Evolutionary conservation across 2,888 invertebrate species (phyloP), one percentile per base, ranked within the genome.

Genomic region (Macropis europaea): DNA sequence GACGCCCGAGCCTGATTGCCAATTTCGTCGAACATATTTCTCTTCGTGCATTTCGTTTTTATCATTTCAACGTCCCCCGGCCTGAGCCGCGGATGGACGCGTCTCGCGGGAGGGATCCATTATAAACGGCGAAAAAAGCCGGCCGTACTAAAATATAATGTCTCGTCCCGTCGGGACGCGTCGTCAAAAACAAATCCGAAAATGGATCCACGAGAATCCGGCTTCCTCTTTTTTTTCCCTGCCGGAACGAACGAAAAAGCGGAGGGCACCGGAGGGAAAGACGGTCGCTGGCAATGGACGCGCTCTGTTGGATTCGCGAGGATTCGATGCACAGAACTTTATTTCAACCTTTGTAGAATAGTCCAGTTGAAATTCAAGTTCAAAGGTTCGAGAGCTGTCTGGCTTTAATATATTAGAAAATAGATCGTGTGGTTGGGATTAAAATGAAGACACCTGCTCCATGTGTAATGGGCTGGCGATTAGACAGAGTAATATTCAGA

Each of bases 21-120:
- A 69, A 71, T 71, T 71, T 72, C 73, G 38, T 50, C 62, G 50
- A 38, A 56, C 73, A 71, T 72, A 73, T 71, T 72, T 63, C 62
- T 48, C 15, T 24, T 26, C 19, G 22, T 34, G 3, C 26, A 40
- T 36, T 56, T 43, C 69, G 68, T 45, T 66, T n/a, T n/a, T 50
- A 43, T 50, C 70, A 50, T 43, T 22, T n/a, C 26, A 3, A 0
- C 24, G 19, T 30, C 17, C 15, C 11, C 13, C 2, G 1, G 1
- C 0, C 9, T 24, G 11, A n/a, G 7, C 22, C 6, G 3, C 11
- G 38, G 15, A 43, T 17, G 38, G 15, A 43, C 13, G 42, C 34
- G 43, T 52, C 69, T 70, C 69, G 19, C 32, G 69, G 71, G 69
- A 50, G 50, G 24, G 38, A 69, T 69, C 70, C 71, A 59, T 69